A percentile compares a stretch with the other conserved stretches of the same genome.
Conservation (phyloP, 2,113 vertebrate species). For the Tetrao urogallus region DNA sequence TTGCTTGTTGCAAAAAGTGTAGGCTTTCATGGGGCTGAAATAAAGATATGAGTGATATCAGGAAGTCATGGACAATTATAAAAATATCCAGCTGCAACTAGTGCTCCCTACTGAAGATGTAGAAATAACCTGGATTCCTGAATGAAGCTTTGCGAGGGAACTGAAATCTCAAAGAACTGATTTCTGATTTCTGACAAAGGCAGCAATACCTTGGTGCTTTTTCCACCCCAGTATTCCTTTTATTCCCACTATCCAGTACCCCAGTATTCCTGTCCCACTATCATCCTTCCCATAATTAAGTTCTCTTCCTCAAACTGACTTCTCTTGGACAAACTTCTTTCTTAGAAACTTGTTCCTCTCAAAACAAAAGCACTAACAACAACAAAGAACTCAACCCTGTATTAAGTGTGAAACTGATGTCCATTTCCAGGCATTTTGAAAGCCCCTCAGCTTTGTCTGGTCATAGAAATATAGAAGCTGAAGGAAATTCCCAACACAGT, state of each 20-base stretch:
- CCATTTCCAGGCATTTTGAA: neutral
- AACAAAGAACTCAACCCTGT: neutral
- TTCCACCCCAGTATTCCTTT: neutral
- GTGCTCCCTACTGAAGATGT: neutral
- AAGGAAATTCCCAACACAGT: neutral
- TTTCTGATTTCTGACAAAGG: neutral
- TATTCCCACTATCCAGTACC: too few species aligned
- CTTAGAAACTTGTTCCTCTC: neutral
- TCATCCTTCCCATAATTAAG: neutral
- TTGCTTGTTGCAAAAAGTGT: neutral
- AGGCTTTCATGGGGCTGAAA: neutral
- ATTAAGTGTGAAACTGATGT: neutral
- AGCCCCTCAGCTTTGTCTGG: fast-evolving
- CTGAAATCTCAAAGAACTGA: neutral
- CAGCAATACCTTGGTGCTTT: neutral
- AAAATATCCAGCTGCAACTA: neutral
- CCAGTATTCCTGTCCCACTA: neutral
- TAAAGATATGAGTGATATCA: neutral
- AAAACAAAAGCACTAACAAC: neutral
- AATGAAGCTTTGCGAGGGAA: neutral
- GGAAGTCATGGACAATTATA: neutral
- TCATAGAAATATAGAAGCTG: neutral
- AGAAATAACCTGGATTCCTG: neutral
- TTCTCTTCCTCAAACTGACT: neutral
- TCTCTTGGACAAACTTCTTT: neutral